phyloP scores from a whole-genome alignment of 53 echinoderm and acorn worm species.

The Actinopyga echinites region DNA sequence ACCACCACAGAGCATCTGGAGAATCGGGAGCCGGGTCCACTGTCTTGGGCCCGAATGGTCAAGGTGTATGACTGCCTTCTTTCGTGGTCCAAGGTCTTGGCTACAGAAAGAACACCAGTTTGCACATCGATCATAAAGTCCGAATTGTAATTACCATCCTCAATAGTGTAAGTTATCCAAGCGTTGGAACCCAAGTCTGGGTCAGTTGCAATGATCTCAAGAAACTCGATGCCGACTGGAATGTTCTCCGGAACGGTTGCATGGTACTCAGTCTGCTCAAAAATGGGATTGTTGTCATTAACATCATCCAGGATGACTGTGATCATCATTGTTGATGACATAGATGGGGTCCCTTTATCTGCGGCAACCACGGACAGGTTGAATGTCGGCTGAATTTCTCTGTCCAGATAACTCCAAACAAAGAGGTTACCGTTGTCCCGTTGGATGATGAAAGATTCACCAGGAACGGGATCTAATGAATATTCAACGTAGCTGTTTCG shows the following conservation, averaged over 20 bases:
- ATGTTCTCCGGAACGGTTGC: constrained; percentile 64
- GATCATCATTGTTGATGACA: constrained; percentile 72
- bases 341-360: constrained; percentile 76
- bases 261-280: constrained; percentile 56
- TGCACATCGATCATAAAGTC: constrained; percentile 66
- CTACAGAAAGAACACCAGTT: constrained; percentile 70
- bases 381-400: constrained; percentile 60
- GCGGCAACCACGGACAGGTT: constrained; percentile 68
- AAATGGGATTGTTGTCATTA: constrained; percentile 80
- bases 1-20: constrained; percentile 61
- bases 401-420: constrained; percentile 69
- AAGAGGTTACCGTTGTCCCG: constrained; percentile 73
- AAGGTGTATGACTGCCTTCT: constrained; percentile 60
- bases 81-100: constrained; percentile 70
- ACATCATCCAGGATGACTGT: constrained; percentile 66
- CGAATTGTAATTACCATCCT: constrained; percentile 63
- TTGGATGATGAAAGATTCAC: constrained; percentile 59
- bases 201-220: constrained; percentile 73
- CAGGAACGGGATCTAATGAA: constrained; percentile 67
- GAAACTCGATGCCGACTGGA: constrained; percentile 82
- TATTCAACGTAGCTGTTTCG: constrained; percentile 89
- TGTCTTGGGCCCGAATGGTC: constrained; percentile 82
- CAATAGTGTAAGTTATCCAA: constrained; percentile 67
- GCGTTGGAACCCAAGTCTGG: constrained; percentile 76
- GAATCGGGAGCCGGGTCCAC: constrained; percentile 61